Conservation (phyloP, 2,888 invertebrate species). For the Melipona beecheii region DNA sequence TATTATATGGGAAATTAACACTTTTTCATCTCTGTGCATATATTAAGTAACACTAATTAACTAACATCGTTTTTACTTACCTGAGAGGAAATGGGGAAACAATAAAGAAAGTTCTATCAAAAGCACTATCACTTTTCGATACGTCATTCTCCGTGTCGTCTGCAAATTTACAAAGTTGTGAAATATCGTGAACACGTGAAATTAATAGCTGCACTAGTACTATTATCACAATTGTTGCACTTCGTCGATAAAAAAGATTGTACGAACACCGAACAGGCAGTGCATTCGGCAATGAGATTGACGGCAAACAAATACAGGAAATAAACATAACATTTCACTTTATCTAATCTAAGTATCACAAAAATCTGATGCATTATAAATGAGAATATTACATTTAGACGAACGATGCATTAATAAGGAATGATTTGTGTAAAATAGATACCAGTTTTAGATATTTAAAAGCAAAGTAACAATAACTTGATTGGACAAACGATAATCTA, state of each 20-base stretch:
- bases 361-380: background rate
- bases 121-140: constrained; percentile 18
- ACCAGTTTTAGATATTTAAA: background rate
- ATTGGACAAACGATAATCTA: background rate
- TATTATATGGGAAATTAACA: background rate
- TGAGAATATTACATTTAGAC: background rate
- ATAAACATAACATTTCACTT: constrained; percentile 17
- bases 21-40: background rate
- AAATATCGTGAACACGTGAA: background rate
- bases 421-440: background rate
- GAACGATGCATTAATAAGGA: background rate
- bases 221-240: background rate
- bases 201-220: background rate
- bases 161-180: background rate
- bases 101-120: constrained; percentile 31
- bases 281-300: background rate
- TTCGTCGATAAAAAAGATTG: background rate
- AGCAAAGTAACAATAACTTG: background rate
- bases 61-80: constrained; percentile 37
- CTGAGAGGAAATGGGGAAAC: constrained; percentile 29
- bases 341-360: constrained; percentile 53
- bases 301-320: background rate
- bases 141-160: constrained; percentile 35
- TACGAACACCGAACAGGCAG: background rate
- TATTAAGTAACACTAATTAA: background rate